Conservation (phyloP, 2,797 vertebrate species). For the Neosilurus mollespiculum region DNA sequence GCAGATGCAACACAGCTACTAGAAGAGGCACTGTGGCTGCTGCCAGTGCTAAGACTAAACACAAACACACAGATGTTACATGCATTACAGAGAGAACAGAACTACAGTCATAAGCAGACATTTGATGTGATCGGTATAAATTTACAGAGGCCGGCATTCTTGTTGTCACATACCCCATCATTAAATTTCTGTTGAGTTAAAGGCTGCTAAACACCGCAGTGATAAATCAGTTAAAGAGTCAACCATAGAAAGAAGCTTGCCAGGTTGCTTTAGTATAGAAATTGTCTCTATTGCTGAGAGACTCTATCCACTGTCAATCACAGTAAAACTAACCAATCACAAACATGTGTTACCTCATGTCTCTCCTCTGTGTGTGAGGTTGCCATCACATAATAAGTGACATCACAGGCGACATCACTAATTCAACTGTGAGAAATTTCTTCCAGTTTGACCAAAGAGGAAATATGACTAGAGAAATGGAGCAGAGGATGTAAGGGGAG, state of each 20-base stretch:
- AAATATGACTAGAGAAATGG: too few relatives aligned
- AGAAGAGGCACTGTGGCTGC: conserved; percentile 17
- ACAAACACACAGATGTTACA: conserved; percentile 3
- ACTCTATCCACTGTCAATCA: background rate
- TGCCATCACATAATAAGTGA: too few relatives aligned
- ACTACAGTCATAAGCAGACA: background rate
- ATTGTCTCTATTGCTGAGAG: background rate
- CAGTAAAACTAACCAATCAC: background rate
- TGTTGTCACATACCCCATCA: too few relatives aligned
- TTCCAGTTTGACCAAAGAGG: background rate
- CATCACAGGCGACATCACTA: too few relatives aligned
- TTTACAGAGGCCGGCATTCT: background rate
- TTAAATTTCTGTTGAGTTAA: background rate
- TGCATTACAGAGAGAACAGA: background rate
- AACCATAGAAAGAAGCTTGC: background rate
- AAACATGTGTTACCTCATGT: background rate
- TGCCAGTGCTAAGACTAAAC: conserved; percentile 44
- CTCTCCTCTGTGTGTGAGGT: too few relatives aligned
- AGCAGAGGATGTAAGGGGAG: too few relatives aligned
- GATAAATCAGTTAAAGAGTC: background rate
- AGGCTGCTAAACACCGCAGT: background rate
- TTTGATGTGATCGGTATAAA: background rate
- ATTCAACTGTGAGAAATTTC: background rate
- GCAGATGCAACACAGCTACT: background rate
- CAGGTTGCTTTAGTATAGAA: background rate